Conservation (phyloP, 2,888 invertebrate genomes). For the Caenorhabditis sinica region DNA sequence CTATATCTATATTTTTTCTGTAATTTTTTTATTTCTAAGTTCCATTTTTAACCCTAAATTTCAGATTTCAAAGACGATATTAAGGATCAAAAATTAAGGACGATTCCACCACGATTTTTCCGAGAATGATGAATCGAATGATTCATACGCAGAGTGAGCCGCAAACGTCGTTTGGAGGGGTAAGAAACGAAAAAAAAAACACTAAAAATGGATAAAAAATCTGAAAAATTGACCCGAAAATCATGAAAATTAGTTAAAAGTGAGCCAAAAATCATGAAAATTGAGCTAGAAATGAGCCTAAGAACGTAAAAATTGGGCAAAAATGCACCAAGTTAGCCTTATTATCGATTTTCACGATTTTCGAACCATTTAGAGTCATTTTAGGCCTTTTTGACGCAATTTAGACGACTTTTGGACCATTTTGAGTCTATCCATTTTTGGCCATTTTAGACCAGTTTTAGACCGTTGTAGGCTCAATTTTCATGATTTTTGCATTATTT, state of each 20-base stretch:
- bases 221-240: background rate
- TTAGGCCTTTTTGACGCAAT: no score
- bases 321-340: no score
- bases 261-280: no score
- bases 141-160: conserved; percentile 62
- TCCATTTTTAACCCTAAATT: background rate
- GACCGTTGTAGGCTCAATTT: conserved; percentile 4
- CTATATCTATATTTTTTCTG: no score
- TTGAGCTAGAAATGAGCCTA: no score
- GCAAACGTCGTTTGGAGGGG: conserved; percentile 54
- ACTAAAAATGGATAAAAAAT: background rate
- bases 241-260: background rate
- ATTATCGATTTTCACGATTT: no score
- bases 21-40: background rate
- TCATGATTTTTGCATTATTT: background rate
- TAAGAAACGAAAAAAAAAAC: background rate
- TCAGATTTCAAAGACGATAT: no score
- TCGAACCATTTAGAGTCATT: no score
- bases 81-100: conserved; percentile 2
- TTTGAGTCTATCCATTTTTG: no score
- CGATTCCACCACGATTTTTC: background rate
- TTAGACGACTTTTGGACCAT: no score
- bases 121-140: conserved; percentile 64
- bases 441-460: conserved; percentile 1
- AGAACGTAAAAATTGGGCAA: no score